Base-by-base conservation (phyloP, 2,113 vertebrate species). In the Chrysemys picta region DNA sequence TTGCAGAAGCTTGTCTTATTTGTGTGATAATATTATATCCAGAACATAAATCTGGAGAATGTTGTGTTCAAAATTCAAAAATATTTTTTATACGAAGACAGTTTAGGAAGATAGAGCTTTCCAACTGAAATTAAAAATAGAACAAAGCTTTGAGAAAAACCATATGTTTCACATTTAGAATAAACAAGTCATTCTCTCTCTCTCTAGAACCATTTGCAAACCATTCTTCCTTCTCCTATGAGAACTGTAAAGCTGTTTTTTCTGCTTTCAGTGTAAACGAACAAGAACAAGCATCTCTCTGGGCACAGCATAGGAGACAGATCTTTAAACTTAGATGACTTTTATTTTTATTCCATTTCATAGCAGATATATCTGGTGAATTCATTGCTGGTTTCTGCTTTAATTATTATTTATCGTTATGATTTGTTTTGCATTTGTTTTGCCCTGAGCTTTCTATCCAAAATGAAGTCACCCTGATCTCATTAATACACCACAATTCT, bases 131-230 rank as follows among this genome's bases (percentile, higher is more conserved):
- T 3, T 50, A 38, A 56, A 92, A 88, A 21, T 1, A 50, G 47
- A 91, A 9, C 10, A 16, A 80, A 84, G 72, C 35, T 9, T 10
- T 38, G n/a, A 85, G 92, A 56, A 88, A 96, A 92, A 19, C 24
- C 12, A 88, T 91, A 72, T 72, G 6, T 93, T 97, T 97, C 79
- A 45, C 4, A 65, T 95, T 91, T 93, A 82, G 24, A 45, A 8
- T 5, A 11, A 8, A 5, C 85, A 94, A 96, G 52, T 94, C 3
- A 83, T 95, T 91, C 45, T 82, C 49, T 95, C n/a, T 89, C 42
- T 45, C 45, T 45, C 45, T 93, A 84, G 27, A 82, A 49, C 24
- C 14, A 2, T 94, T 93, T 95, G 72, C 86, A 95, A 93, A 80
- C 92, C 24, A 16, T 78, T 21, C 45, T 81, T 76, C 88, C 3